Base-by-base conservation (phyloP, 2,888 invertebrate genomes). In the Rhyacophila evoluta region DNA sequence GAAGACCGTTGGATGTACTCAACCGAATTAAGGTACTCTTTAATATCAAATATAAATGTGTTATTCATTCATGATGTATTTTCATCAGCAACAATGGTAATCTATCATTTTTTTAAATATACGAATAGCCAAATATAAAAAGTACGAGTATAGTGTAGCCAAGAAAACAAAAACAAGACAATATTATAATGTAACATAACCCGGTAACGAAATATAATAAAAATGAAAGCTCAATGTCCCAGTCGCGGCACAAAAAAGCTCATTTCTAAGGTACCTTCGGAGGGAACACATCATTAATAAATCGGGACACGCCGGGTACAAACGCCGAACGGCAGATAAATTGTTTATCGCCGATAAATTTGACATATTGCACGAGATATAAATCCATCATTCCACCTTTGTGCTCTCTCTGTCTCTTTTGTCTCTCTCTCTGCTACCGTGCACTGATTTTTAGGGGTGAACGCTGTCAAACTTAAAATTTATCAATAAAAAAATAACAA, bases 321-420 rank as follows among this genome's bases (percentile, higher is more conserved):
- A 77, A 72, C 29, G 71, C 33, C 37, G 27, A 68, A 55, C 55
- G 55, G 41, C 74, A 78, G 69, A 78, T 78, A 74, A 78, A 74
- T 74, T 70, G 77, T 78, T 78, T 78, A 78, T 74, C 55, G 41
- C 38, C 69, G 72, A 78, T 78, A 37, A 70, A 38, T 38, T 78
- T 69, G 74, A 78, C 74, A 78, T 73, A 78, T 78, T 74, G 74
- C 77, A 39, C 67, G 69, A 67, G 73, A 38, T 39, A 70, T 74
- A 69, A 78, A 78, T 78, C 77, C 38, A 78, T 78, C 77, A 74
- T 33, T 55, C 55, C 27, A 74, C 41, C 28, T 72, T 38, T 19
- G 72, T 27, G 15, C 8, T 55, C 55, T 19, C 2, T 33, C 29
- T 2, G 29, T 33, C 29, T 33, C 29, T 33, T 6, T 33, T 33